Percentiles rank a stretch among this genome's conserved stretches.
Evolutionary conservation across 2,797 vertebrate species (phyloP).

Genomic region (Setipinna tenuifilis): DNA sequence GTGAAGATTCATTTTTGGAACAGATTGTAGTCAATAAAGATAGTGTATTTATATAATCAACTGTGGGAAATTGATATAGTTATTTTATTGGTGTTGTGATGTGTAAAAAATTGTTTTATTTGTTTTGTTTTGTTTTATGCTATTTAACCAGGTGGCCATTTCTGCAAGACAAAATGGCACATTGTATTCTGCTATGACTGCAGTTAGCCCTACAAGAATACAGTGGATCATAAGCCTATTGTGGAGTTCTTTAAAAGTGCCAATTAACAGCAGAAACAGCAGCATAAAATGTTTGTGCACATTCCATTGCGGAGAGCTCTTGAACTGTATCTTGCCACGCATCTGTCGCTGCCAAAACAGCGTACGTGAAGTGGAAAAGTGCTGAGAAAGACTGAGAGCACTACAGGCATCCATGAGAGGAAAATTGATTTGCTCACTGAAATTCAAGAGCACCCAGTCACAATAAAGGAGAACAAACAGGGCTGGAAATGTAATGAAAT

Average conservation of each 20-base stretch:
- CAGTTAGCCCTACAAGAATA: neutral
- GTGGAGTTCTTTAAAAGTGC: neutral
- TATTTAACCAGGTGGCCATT: neutral
- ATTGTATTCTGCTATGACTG: neutral
- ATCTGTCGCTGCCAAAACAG: conserved; percentile 20
- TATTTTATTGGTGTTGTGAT: neutral
- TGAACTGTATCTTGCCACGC: conserved; percentile 20
- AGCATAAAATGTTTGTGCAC: conserved; percentile 4
- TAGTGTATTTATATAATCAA: neutral
- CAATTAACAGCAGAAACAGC: conserved; percentile 7
- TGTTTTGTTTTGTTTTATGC: neutral
- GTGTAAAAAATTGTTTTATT: neutral
- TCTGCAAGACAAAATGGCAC: neutral
- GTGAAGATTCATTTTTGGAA: neutral
- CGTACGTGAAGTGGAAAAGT: conserved; percentile 47
- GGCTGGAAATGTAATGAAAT: conserved; percentile 67
- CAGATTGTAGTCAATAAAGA: neutral
- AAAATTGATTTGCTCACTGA: conserved; percentile 63
- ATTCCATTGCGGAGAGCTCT: conserved; percentile 18
- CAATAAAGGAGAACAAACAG: conserved; percentile 64
- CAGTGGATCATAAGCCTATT: neutral
- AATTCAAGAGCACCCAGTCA: conserved; percentile 50
- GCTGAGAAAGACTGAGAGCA: conserved; percentile 34
- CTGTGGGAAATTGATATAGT: neutral
- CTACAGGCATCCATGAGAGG: conserved; percentile 45